phyloP scores from a whole-genome alignment of 2,888 invertebrate species.

The Orgyia antiqua region DNA sequence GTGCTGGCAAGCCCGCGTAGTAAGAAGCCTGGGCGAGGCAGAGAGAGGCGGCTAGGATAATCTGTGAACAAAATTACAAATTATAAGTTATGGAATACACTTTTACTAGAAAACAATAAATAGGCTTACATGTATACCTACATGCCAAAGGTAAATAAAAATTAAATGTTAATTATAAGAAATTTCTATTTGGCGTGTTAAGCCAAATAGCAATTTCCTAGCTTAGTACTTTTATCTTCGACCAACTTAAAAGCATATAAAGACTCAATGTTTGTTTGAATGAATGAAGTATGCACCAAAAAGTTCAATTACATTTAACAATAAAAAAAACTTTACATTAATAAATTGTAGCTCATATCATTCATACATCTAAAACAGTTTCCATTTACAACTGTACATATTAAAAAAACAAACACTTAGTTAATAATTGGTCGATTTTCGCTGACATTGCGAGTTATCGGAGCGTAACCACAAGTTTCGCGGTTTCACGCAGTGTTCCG shows the following conservation, averaged over 20 bases:
- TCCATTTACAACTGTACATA: slow-evolving; percentile 1
- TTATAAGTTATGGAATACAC: no score
- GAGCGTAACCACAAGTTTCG: slow-evolving; percentile 28
- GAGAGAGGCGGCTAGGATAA: slow-evolving; percentile 67
- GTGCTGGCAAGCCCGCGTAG: slow-evolving; percentile 70
- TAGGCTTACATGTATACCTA: no score
- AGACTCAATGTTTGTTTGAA: no score
- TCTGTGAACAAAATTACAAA: slow-evolving; percentile 31
- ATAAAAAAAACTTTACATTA: neutral
- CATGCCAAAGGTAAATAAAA: no score
- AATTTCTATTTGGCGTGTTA: no score
- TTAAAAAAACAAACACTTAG: slow-evolving; percentile 3
- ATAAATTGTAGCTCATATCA: neutral
- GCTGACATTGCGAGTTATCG: slow-evolving; percentile 29
- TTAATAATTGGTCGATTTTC: slow-evolving; percentile 16
- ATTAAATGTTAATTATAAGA: no score
- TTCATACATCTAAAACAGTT: neutral
- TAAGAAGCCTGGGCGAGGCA: slow-evolving; percentile 76
- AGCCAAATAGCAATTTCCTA: no score
- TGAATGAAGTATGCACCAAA: no score
- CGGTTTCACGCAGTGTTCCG: slow-evolving; percentile 29
- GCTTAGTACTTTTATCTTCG: no score
- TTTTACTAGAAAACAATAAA: no score
- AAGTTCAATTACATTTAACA: no score
- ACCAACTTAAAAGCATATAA: no score